These are phyloP conservation scores for Himalopsyche anomala DNA, from an alignment of 2,888 invertebrate genomes.

Conservation along the genomic window DNA sequence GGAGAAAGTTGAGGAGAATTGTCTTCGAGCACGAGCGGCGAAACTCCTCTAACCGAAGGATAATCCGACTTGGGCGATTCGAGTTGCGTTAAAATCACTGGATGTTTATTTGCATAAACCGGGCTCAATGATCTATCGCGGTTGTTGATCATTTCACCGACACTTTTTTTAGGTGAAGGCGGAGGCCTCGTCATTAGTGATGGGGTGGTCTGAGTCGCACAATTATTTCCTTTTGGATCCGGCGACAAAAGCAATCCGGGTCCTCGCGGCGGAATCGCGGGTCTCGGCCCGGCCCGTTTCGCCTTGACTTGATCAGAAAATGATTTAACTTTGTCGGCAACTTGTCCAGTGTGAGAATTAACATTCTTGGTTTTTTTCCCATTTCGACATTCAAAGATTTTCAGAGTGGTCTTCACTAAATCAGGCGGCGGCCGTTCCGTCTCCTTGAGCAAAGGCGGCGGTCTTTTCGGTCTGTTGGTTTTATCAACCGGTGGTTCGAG, in stretches of 20 bases:
- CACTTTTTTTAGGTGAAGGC: slow-evolving; percentile 69
- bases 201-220: slow-evolving; percentile 69
- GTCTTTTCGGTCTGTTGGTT: slow-evolving; percentile 75
- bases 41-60: neutral
- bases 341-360: slow-evolving; percentile 74
- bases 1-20: slow-evolving; percentile 9
- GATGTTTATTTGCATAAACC: slow-evolving; percentile 57
- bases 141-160: slow-evolving; percentile 55
- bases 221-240: slow-evolving; percentile 67
- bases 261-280: slow-evolving; percentile 58
- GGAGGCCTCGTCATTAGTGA: slow-evolving; percentile 72
- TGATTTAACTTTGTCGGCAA: slow-evolving; percentile 67
- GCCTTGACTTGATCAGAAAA: slow-evolving; percentile 55
- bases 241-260: slow-evolving; percentile 62
- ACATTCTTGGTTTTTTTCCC: slow-evolving; percentile 74
- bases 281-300: slow-evolving; percentile 54
- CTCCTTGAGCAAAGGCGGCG: slow-evolving; percentile 82
- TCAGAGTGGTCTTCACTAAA: slow-evolving; percentile 90
- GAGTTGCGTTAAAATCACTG: slow-evolving; percentile 52
- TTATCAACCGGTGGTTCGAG: slow-evolving; percentile 69
- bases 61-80: slow-evolving; percentile 45
- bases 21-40: neutral
- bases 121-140: slow-evolving; percentile 62
- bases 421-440: slow-evolving; percentile 92
- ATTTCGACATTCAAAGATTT: slow-evolving; percentile 87